Evolutionary conservation across 2,797 vertebrate genomes (phyloP).

Genomic region (Enteromius argenteus): DNA sequence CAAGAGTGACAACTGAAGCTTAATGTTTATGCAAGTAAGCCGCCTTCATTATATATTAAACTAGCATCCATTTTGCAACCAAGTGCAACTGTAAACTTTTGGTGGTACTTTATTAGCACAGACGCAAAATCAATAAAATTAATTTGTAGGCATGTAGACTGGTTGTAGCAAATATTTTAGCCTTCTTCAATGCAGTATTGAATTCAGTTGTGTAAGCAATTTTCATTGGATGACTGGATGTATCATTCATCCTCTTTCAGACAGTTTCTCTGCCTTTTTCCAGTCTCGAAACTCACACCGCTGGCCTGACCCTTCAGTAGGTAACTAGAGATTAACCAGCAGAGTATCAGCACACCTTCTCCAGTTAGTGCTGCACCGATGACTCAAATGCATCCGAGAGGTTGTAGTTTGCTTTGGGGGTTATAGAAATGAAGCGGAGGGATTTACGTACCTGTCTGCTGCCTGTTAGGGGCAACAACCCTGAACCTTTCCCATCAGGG

Average conservation of each 20-base stretch:
- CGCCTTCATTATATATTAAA: not conserved
- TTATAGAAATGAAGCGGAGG: slow-evolving; percentile 2
- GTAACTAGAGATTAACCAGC: slow-evolving; percentile 36
- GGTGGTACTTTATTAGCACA: not conserved
- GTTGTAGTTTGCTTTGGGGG: not conserved
- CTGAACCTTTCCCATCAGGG: slow-evolving; percentile 27
- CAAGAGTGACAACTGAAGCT: not conserved
- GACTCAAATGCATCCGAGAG: not conserved
- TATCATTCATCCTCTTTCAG: not conserved
- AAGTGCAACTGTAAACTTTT: not conserved
- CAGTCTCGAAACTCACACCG: slow-evolving; percentile 1
- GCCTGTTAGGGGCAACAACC: slow-evolving; percentile 17
- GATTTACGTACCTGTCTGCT: slow-evolving; percentile 14
- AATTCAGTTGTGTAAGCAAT: not conserved
- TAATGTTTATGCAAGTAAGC: not conserved
- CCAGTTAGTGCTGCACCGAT: slow-evolving; percentile 23
- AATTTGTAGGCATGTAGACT: not conserved
- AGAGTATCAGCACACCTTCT: slow-evolving; percentile 45
- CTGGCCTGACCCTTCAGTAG: slow-evolving; percentile 5
- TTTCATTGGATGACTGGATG: too few species aligned
- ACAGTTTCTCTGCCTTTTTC: not conserved
- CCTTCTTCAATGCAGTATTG: not conserved
- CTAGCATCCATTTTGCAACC: not conserved
- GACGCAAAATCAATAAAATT: not conserved
- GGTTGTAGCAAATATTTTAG: not conserved